Evolutionary conservation across 2,888 invertebrate genomes (phyloP), one percentile per base, ranked within the genome.

Genomic region (Lutraria lutraria): DNA sequence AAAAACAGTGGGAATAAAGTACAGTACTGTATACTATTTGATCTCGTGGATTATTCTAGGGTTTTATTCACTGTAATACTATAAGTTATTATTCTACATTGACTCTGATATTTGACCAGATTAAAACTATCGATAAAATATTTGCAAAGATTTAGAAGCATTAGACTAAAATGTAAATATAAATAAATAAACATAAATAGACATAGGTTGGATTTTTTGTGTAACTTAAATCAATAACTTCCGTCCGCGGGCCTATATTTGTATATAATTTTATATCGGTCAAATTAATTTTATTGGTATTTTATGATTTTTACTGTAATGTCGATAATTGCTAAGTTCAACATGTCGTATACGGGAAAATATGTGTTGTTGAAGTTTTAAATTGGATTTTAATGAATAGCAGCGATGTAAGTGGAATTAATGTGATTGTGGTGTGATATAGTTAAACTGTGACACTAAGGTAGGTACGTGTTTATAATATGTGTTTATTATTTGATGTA

Each of bases 91-190:
- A 19, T 25, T 25, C 31, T 76, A 3, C 19, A 34, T 76, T 76
- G 34, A 76, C 16, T 34, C 25, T 13, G 34, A 13, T 76, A 16
- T 76, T 76, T 76, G 31, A 34, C 31, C 19, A 15, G 34, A 34
- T 31, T 76, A 76, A 76, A 19, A 76, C 56, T 31, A 31, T 76
- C 25, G 34, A 31, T 19, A 68, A 68, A 68, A 68, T 68, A 68
- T 68, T 68, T 68, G 63, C n/a, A 68, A 25, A 25, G 63, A 68
- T 68, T 68, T 68, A 68, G n/a, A 68, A 25, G 63, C 63, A 25
- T 25, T 25, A 68, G n/a, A 43, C 43, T 43, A 68, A 68, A 68
- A 68, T 68, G 63, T 68, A 68, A 68, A 76, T 31, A 31, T 34
- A 34, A 31, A 76, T 34, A 76, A 6, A 76, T 31, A 31, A 15